These are phyloP conservation scores for Heterodera schachtii DNA, from an alignment of 1,140 invertebrate species.

Conservation along the genomic window DNA sequence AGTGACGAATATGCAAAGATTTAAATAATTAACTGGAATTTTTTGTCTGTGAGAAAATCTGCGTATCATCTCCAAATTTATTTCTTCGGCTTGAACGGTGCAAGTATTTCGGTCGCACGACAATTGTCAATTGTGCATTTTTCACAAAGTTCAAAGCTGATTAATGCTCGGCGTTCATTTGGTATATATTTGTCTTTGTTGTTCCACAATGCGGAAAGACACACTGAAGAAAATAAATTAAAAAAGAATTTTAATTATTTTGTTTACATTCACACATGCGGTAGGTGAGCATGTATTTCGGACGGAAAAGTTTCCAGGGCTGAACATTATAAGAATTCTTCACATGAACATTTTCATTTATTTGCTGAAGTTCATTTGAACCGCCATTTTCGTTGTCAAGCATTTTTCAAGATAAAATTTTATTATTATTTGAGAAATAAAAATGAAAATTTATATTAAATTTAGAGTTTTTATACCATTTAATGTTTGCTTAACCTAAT, in stretches of 20 bases:
- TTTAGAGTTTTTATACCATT: no score
- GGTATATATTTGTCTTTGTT: background rate
- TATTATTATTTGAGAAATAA: no score
- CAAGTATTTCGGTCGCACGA: background rate
- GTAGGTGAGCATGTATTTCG: background rate
- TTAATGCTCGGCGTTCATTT: background rate
- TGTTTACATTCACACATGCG: background rate
- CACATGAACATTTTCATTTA: background rate
- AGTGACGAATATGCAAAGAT: no score
- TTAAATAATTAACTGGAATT: background rate
- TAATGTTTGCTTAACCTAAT: no score
- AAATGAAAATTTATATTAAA: no score
- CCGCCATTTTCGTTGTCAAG: no score
- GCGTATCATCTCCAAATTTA: background rate
- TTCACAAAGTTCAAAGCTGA: background rate
- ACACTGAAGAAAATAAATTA: background rate
- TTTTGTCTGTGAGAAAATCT: no score
- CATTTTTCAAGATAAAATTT: no score
- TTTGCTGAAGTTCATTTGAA: no score
- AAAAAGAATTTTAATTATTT: background rate
- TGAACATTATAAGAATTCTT: background rate
- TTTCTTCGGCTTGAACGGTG: background rate
- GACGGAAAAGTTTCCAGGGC: background rate
- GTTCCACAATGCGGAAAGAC: background rate
- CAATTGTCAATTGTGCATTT: background rate